These are phyloP conservation scores for Thamnophis sirtalis DNA, from an alignment of 2,113 vertebrate genomes.

Conservation along the genomic window DNA sequence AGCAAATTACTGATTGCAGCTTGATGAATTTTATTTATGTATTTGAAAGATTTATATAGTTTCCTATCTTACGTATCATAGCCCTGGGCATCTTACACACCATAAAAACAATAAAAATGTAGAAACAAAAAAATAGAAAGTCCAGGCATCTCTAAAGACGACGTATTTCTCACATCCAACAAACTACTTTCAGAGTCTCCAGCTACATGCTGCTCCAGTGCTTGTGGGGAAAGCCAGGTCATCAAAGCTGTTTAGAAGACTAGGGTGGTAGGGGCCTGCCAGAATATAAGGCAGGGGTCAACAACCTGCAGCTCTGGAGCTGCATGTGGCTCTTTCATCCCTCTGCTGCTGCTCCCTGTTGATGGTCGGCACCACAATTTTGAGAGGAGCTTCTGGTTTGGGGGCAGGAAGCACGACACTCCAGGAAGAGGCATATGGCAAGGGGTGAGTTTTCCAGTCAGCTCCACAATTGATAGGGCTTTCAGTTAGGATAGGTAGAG, in stretches of 20 bases:
- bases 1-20: slow-evolving; percentile 64
- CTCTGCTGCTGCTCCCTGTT: no score
- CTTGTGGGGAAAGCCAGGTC: neutral
- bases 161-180: neutral
- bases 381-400: no score
- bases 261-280: neutral
- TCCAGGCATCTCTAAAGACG: neutral
- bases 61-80: neutral
- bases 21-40: slow-evolving; percentile 49
- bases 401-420: no score
- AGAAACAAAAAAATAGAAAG: neutral
- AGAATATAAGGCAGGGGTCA: neutral
- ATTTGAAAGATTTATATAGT: neutral
- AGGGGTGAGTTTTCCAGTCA: no score
- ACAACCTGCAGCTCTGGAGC: no score
- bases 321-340: no score
- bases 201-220: neutral
- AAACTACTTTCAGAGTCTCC: neutral
- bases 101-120: neutral
- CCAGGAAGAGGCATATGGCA: no score
- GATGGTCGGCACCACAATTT: no score
- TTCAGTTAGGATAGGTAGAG: no score
- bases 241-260: neutral
- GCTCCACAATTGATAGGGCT: no score
- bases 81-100: neutral